Conservation (phyloP, 2,113 vertebrate species). For the Echinops telfairi region DNA sequence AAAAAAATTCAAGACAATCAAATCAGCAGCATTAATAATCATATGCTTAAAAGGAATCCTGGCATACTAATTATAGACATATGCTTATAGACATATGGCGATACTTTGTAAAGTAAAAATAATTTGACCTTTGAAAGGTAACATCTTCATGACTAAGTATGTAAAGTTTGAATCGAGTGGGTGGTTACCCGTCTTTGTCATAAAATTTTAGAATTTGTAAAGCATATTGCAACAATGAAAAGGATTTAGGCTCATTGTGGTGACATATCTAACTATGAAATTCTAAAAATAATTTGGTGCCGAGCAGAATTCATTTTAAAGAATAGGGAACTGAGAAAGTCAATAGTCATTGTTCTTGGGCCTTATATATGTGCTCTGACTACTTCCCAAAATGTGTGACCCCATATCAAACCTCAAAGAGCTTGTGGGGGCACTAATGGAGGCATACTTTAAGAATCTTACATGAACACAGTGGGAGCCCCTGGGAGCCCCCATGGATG, state of each 20-base stretch:
- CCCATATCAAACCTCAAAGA: neutral
- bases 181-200: neutral
- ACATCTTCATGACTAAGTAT: neutral
- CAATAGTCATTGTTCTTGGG: neutral
- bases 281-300: neutral
- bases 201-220: no score
- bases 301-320: neutral
- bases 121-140: neutral
- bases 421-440: no score
- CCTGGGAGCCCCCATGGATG: no score
- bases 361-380: neutral
- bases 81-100: neutral
- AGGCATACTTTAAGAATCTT: no score
- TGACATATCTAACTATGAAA: no score
- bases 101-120: neutral
- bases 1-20: neutral
- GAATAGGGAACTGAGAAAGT: neutral
- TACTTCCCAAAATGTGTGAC: no score
- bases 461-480: no score
- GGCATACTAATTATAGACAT: neutral
- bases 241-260: no score
- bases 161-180: no score
- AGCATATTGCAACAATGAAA: neutral
- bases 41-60: neutral
- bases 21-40: neutral